Percentiles rank a stretch among this genome's conserved stretches.
These are phyloP conservation scores for Rhinopithecus roxellana DNA, from an alignment of 2,113 vertebrate species.

Conservation along the genomic window DNA sequence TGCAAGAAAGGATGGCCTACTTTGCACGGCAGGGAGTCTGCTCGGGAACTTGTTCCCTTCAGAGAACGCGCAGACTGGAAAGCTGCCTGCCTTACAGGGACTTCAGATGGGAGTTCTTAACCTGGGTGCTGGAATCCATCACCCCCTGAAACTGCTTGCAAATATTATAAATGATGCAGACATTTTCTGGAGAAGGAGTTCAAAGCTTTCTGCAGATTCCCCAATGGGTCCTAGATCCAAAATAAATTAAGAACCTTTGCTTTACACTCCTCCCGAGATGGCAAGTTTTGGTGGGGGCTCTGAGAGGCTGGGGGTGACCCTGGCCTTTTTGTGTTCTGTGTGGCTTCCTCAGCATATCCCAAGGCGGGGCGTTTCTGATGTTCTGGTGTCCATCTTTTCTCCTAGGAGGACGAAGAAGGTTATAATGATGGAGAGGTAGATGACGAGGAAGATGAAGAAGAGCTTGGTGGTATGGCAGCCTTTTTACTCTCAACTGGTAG, in stretches of 20 bases:
- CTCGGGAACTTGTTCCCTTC: neutral
- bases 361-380: neutral
- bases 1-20: neutral
- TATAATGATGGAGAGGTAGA: constrained; percentile 91
- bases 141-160: neutral
- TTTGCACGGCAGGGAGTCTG: neutral
- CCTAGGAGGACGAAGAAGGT: constrained; percentile 91
- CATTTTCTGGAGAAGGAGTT: neutral
- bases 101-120: neutral
- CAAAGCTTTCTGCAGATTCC: neutral
- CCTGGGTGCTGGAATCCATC: neutral
- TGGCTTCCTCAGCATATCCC: neutral
- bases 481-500: neutral
- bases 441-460: constrained; percentile 90
- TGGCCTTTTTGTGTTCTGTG: neutral
- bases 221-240: neutral
- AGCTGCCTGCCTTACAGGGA: neutral
- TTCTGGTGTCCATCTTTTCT: neutral
- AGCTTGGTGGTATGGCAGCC: constrained; percentile 80
- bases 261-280: neutral
- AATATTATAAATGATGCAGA: accelerated
- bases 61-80: neutral
- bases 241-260: neutral
- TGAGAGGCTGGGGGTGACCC: neutral
- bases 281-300: neutral